phyloP scores from a whole-genome alignment of 1,140 invertebrate genomes.

The Heliconius himera region DNA sequence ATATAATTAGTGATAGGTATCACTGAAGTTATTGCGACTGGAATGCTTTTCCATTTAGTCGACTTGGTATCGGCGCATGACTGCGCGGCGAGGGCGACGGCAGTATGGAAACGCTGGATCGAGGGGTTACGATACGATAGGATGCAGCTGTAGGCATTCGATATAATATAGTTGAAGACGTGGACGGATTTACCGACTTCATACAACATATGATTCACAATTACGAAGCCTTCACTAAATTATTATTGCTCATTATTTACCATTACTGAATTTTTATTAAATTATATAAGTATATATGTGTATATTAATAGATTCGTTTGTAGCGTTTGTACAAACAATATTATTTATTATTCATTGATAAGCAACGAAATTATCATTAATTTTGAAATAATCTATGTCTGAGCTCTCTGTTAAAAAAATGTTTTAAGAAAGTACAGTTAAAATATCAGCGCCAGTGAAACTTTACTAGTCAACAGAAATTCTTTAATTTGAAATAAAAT shows the following conservation, averaged over 20 bases:
- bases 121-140: constrained; percentile 17
- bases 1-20: constrained; percentile 71
- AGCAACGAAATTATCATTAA: not conserved
- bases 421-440: not conserved
- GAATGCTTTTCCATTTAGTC: constrained; percentile 54
- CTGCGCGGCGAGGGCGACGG: constrained; percentile 31
- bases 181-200: constrained; percentile 73
- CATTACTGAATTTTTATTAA: not conserved
- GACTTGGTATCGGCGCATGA: constrained; percentile 41
- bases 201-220: constrained; percentile 38
- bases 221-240: constrained; percentile 25
- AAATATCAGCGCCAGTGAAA: no score
- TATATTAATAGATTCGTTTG: no score
- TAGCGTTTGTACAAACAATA: not conserved
- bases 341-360: not conserved
- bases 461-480: not conserved
- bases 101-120: constrained; percentile 63
- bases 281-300: no score
- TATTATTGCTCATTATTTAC: constrained; percentile 30
- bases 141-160: constrained; percentile 30
- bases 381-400: not conserved
- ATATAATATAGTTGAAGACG: constrained; percentile 63
- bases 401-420: not conserved
- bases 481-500: not conserved
- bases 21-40: constrained; percentile 68